Conservation (phyloP, 2,113 vertebrate species). For the Alouatta palliata region DNA sequence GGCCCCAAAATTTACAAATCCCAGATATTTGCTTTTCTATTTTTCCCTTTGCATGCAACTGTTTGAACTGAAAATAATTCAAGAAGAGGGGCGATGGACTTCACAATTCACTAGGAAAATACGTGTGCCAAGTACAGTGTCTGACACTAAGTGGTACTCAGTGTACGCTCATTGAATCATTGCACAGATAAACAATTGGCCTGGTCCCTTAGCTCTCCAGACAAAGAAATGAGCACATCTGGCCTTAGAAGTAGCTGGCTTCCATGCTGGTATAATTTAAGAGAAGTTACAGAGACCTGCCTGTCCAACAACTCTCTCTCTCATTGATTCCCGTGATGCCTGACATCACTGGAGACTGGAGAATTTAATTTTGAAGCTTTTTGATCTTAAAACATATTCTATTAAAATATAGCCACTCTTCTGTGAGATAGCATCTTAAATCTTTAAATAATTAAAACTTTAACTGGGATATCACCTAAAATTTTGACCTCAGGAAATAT, state of each 20-base stretch:
- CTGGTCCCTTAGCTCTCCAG: not conserved
- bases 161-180: not conserved
- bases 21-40: not conserved
- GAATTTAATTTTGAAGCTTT: not conserved
- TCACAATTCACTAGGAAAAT: not conserved
- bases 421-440: not conserved
- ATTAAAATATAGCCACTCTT: not conserved
- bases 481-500: not conserved
- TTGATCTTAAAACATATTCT: not conserved
- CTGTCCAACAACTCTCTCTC: not conserved
- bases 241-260: not conserved
- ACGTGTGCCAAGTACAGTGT: not conserved
- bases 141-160: not conserved
- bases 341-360: not conserved
- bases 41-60: not conserved
- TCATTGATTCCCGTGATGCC: not conserved
- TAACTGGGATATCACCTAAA: not conserved
- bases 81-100: not conserved
- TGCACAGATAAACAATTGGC: not conserved
- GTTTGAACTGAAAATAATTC: conserved; percentile 6
- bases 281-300: not conserved
- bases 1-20: not conserved
- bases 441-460: not conserved
- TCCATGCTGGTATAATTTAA: not conserved
- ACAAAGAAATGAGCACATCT: not conserved